Base-by-base conservation (phyloP, 1,140 invertebrate genomes). In the Lucilia cuprina region DNA sequence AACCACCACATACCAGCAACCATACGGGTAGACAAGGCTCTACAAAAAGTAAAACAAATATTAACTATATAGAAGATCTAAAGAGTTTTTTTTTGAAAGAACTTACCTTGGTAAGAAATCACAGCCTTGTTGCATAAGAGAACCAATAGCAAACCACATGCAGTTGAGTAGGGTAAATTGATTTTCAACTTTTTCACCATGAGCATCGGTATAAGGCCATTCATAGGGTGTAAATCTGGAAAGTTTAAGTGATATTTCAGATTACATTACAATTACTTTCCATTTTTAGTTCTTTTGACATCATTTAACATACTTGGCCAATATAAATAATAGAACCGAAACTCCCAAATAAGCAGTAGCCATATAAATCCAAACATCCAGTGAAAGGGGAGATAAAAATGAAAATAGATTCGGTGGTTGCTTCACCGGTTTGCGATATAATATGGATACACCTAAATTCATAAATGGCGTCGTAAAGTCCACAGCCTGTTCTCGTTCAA, bases 331-430 rank as follows among this genome's bases (percentile, higher is more conserved):
- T n/a, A 98, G 93, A 21, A 98, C 94, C 0, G 97, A 98, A 5
- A 99, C 97, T 9, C 97, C 97, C 74, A 99, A 93, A 91, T 98
- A 99, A 50, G 97, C 97, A 1, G 96, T 96, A 0, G 96, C 96
- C 96, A 98, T 98, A 92, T 98, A 98, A 86, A 98, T 97, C 98
- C 98, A 99, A 78, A 99, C 98, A 87, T 97, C 96, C 49, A 98
- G 91, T 13, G 97, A 98, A 2, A 99, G 92, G 0, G 98, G 98
- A n/a, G 96, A 97, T 83, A 98, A 92, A 90, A 99, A 99, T 0
- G 96, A 98, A 92, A 99, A 97, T 83, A 98, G 92, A 92, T 97
- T 97, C 0, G 97, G 97, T 1, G 96, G 95, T 90, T 98, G 96
- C 88, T 97, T 97, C 83, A 96, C 95, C 1, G 97, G 97, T 88